These are phyloP conservation scores for Petroica traversi DNA, from an alignment of 2,113 vertebrate species.

Conservation along the genomic window DNA sequence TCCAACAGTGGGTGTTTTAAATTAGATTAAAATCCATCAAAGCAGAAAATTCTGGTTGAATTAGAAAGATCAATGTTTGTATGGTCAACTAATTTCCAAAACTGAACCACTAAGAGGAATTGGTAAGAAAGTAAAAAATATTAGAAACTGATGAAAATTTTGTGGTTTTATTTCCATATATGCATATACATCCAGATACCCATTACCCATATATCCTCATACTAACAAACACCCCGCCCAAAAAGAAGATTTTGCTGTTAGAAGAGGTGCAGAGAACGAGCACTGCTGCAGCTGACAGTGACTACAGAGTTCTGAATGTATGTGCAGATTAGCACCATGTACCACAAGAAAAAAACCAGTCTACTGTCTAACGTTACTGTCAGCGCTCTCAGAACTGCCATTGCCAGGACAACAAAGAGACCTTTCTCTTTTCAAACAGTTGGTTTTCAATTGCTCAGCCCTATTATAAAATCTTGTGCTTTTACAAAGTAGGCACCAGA, in stretches of 20 bases:
- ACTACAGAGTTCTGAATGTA: not conserved
- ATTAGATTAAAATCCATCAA: not conserved
- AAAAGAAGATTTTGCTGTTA: not conserved
- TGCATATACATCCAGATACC: not conserved
- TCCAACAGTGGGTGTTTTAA: not conserved
- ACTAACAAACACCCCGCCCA: not conserved
- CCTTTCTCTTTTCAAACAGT: conserved; percentile 19
- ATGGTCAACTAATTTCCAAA: not conserved
- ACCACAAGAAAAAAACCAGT: not conserved
- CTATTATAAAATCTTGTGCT: conserved; percentile 52
- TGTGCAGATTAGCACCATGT: not conserved
- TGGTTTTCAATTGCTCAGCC: conserved; percentile 5
- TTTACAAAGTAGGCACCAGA: conserved; percentile 61
- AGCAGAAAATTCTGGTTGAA: not conserved
- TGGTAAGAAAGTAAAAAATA: not conserved
- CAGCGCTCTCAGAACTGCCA: not conserved
- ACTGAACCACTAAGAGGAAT: not conserved
- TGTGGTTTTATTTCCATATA: not conserved
- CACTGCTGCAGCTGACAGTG: not conserved
- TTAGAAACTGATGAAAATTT: not conserved
- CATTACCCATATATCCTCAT: not conserved
- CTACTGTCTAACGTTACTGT: not conserved
- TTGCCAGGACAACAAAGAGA: conserved; percentile 31
- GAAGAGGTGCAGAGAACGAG: not conserved
- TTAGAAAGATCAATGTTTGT: not conserved